Conservation (phyloP, 2,113 vertebrate genomes). For the Dipodomys spectabilis region DNA sequence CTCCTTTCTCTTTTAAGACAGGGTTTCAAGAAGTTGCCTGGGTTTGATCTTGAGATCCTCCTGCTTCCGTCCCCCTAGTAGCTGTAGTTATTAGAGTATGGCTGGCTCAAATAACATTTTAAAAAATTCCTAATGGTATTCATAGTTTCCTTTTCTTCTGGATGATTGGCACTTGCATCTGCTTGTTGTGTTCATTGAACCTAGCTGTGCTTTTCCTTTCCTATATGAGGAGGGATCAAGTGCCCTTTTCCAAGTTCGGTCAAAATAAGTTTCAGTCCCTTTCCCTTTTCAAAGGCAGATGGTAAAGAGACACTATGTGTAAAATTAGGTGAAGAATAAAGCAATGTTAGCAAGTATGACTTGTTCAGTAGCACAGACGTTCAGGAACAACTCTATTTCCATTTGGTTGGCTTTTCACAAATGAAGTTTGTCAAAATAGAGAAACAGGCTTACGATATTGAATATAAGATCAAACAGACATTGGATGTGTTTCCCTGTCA, state of each 20-base stretch:
- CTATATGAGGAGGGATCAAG: neutral
- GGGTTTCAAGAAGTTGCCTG: no score
- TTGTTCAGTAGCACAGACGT: accelerated
- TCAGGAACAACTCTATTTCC: neutral
- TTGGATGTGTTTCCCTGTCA: neutral
- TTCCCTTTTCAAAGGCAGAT: slow-evolving; percentile 9
- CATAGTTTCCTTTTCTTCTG: neutral
- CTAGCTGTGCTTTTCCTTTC: neutral
- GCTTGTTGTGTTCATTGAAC: neutral
- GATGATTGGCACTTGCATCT: neutral
- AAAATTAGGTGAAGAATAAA: neutral
- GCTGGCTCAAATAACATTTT: no score
- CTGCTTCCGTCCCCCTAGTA: no score
- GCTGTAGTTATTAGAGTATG: no score
- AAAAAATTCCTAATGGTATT: neutral
- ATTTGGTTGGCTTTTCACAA: neutral
- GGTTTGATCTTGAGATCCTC: no score
- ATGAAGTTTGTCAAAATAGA: neutral
- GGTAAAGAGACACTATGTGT: neutral
- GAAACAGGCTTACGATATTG: neutral
- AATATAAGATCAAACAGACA: neutral
- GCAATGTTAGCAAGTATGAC: no score
- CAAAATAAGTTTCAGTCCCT: neutral
- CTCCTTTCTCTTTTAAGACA: no score
- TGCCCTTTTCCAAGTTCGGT: neutral